Base-by-base conservation (phyloP, 2,888 invertebrate genomes). In the Phortica okadai region DNA sequence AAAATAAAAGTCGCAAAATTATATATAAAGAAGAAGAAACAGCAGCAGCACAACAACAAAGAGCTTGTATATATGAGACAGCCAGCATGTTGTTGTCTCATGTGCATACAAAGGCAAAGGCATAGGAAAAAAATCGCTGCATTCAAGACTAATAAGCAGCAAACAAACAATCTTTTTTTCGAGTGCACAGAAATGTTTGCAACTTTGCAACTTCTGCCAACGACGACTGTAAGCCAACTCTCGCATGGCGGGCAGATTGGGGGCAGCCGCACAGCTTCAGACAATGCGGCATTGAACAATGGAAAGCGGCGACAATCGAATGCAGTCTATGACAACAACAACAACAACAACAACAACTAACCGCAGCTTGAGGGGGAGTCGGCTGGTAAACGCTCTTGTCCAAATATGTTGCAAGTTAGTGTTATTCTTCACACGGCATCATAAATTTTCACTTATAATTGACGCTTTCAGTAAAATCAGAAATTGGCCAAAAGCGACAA, bases 341-440 rank as follows among this genome's bases (percentile, higher is more conserved):
- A 75, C 56, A 44, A 33, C 21, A 74, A 66, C 54, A 67, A 74
- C 16, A 74, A 74, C 21, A 44, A 16, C 73, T 42, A 1, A 45
- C 70, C 21, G 4, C 33, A 50, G 50, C 50, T 6, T 7, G 8
- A 14, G 72, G 10, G n/a, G 50, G 25, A 50, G 70, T 45, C 25
- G 16, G 14, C 16, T 59, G 62, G 21, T 25, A 11, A 21, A 25
- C n/a, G 62, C 62, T 59, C 80, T 79, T 86, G 88, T 88, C 86
- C 88, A 86, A 88, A 86, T 86, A 88, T 87, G 86, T 86, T 88
- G 88, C 86, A 86, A 86, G 88, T 86, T 86, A 85, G 88, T 86
- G 86, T 88, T 88, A 90, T 90, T 89, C 89, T 84, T 89, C 90
- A 89, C 89, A 89, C 87, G 88, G 90, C 89, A 90, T 89, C 90